phyloP scores from a whole-genome alignment of 2,797 vertebrate species.

The Leptodactylus fallax region DNA sequence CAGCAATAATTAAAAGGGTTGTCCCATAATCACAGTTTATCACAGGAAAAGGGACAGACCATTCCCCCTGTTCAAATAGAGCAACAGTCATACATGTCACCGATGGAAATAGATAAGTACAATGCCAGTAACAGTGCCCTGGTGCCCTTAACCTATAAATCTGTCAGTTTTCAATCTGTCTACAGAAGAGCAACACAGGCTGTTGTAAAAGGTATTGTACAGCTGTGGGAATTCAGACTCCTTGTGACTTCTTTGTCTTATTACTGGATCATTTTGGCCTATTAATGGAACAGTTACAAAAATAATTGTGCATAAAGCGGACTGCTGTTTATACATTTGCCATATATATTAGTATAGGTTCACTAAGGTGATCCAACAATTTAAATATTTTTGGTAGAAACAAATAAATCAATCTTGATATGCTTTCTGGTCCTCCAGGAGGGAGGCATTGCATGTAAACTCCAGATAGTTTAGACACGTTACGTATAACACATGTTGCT shows the following conservation, averaged over 20 bases:
- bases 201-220: neutral
- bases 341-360: too few species aligned
- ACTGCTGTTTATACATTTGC: too few species aligned
- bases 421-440: neutral
- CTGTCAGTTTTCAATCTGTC: too few species aligned
- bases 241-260: neutral
- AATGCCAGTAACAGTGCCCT: too few species aligned
- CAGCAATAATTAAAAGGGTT: neutral
- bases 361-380: neutral
- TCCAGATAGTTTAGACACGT: conserved; percentile 2
- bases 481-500: neutral
- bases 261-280: neutral
- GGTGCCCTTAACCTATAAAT: too few species aligned
- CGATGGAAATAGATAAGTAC: too few species aligned
- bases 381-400: neutral
- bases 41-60: too few species aligned
- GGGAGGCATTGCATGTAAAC: conserved; percentile 31
- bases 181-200: neutral
- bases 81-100: too few species aligned
- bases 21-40: too few species aligned
- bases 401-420: neutral
- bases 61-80: too few species aligned
- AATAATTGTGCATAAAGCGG: too few species aligned
- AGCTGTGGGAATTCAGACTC: neutral
- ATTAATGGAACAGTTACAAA: neutral